phyloP scores from a whole-genome alignment of 2,113 vertebrate genomes.

The Megaceryle torquata region DNA sequence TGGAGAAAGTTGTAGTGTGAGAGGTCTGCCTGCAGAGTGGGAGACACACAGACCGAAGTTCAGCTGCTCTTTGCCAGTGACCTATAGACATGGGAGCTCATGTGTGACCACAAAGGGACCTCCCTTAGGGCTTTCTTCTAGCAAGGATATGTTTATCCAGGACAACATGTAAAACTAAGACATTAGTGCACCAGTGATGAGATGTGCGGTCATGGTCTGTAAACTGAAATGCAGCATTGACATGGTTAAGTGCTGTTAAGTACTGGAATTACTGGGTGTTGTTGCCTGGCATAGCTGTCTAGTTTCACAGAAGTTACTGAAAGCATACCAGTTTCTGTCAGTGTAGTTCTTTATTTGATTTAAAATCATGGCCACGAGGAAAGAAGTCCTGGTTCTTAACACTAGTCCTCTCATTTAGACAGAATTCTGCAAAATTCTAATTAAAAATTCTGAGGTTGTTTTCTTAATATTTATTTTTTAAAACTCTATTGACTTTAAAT shows the following conservation, averaged over 20 bases:
- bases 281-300: not conserved
- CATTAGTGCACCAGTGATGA: not conserved
- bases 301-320: not conserved
- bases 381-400: not conserved
- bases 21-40: not conserved
- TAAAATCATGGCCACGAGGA: not conserved
- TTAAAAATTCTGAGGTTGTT: not conserved
- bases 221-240: not conserved
- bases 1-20: not conserved
- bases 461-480: not conserved
- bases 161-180: not conserved
- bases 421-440: not conserved
- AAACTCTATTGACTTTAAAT: not conserved
- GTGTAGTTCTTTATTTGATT: not conserved
- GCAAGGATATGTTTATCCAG: not conserved
- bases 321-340: not conserved
- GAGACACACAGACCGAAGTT: not conserved
- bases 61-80: not conserved
- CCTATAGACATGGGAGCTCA: not conserved
- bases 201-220: not conserved
- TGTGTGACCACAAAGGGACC: not conserved
- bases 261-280: not conserved
- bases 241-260: not conserved
- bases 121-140: not conserved
- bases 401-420: not conserved